Base-by-base conservation (phyloP, 92 coral and sea anemone species). In the Zoanthus sansibaricus region DNA sequence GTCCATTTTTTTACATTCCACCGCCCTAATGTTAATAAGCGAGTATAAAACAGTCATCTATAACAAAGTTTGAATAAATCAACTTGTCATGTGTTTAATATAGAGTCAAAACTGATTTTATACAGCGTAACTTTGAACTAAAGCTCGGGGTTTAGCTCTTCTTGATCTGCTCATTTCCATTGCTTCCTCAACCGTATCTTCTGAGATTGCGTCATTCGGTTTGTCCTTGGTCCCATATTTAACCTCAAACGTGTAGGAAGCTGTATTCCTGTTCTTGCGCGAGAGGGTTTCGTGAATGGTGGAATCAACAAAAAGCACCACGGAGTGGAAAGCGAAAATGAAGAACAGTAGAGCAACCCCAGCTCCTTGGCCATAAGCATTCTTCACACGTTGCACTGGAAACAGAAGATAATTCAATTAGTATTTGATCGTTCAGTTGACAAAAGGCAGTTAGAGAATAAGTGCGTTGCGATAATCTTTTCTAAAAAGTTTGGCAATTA, bases 331-430 rank as follows among this genome's bases (percentile, higher is more conserved):
- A 30, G 85, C 85, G 14, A 80, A 80, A 74, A 80, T 46, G 33
- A 80, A 80, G 51, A 80, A 80, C 45, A 80, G 59, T 45, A 80
- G 56, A 18, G 85, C 85, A n/a, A 80, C 85, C 1, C 85, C 85
- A 17, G 85, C 85, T 64, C 85, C 85, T 9, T 80, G 85, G 56
- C 85, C 85, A 33, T 80, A 80, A 33, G 85, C 42, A 37, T 80
- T 80, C 62, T 52, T 80, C 58, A 12, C 18, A 14, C 85, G 85
- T 42, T 37, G 61, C 6, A 20, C 85, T 80, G 61, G 72, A 78
- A 32, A 56, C 42, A 37, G 2, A 37, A 37, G 42, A 37, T 37
- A 37, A 2, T 37, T 37, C 42, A 37, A 4, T 37, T 37, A 37
- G 42, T 37, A 37, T 2, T 37, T 37, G 4, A 37, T 37, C 42